These are phyloP conservation scores for Hyposoter didymator DNA, from an alignment of 2,888 invertebrate genomes.

Conservation along the genomic window DNA sequence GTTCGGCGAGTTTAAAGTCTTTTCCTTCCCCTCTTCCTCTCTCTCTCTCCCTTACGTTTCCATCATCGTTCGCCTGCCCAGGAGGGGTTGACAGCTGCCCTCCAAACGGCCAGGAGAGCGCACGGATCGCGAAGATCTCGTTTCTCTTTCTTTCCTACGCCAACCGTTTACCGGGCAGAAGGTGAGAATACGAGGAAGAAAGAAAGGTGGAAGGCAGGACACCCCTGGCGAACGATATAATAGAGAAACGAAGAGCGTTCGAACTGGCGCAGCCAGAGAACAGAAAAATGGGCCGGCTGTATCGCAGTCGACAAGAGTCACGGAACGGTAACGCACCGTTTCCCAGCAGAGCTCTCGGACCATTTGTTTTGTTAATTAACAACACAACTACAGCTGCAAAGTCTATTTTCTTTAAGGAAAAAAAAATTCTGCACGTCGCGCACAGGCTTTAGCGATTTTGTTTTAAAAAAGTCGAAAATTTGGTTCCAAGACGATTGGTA, in stretches of 20 bases:
- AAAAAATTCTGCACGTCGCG: not conserved
- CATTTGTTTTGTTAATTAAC: not conserved
- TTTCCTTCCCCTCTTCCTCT: constrained; percentile 27
- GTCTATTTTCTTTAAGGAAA: not conserved
- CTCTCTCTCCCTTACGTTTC: constrained; percentile 1
- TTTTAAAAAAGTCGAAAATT: not conserved
- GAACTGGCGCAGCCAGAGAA: constrained; percentile 30
- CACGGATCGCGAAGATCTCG: constrained; percentile 52
- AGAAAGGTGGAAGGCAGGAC: constrained; percentile 17
- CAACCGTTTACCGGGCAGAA: constrained; percentile 49
- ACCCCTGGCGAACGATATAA: constrained; percentile 30
- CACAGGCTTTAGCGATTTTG: not conserved
- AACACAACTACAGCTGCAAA: not conserved
- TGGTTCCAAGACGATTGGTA: not conserved
- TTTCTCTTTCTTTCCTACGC: constrained; percentile 38
- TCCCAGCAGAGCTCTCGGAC: not conserved
- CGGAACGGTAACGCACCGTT: constrained; percentile 43
- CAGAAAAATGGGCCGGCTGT: constrained; percentile 50
- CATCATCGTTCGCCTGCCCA: not conserved
- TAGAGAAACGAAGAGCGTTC: constrained; percentile 38
- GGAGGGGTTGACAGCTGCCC: constrained; percentile 66
- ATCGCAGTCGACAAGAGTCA: constrained; percentile 51
- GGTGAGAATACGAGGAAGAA: constrained; percentile 32
- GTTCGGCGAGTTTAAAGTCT: constrained; percentile 41
- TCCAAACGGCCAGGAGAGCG: constrained; percentile 26